Evolutionary conservation across 1,140 invertebrate genomes (phyloP), one percentile per base, ranked within the genome.

Genomic region (Drosophila nikananu): DNA sequence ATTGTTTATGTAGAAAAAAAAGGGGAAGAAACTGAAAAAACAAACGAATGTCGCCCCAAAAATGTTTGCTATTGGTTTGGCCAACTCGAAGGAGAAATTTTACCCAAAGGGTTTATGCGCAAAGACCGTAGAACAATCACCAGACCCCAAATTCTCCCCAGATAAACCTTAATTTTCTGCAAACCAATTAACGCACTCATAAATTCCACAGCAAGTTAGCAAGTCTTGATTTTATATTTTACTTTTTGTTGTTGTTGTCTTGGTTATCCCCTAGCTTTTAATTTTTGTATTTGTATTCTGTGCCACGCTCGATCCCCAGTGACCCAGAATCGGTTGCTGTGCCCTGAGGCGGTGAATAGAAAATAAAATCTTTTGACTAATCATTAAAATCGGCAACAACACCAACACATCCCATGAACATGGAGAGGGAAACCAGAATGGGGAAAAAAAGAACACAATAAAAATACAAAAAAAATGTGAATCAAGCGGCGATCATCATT

Each of bases 321-420:
- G 75, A 77, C 75, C 74, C 57, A 77, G 74, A 77, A 77, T 77
- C 61, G 52, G 46, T 59, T 41, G 35, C 55, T 49, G 42, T 35
- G 52, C 35, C 65, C 70, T 17, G 15, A 15, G 54, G 55, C 35
- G 23, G 46, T 23, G 44, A 60, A 73, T 60, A 59, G 64, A 70
- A 70, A 70, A 68, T 51, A 70, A 70, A 70, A 67, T 67, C 62
- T 67, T 23, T n/a, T 17, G 66, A 70, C 27, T 41, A 73, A 73
- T 71, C 67, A 73, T 60, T 73, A 51, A 42, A 73, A 73, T 73
- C 42, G 30, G 19, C 30, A 42, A 65, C 21, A 57, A 27, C 67
- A 37, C 4, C 39, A 46, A 19, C 42, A 37, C n/a, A 25, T 25
- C 19, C 23, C 27, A 32, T n/a, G 27, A 67, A 10, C 27, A 27